A percentile compares a stretch with the other conserved stretches of the same genome.
Conservation (phyloP, 2,888 invertebrate genomes). For the Campoplex nolae region DNA sequence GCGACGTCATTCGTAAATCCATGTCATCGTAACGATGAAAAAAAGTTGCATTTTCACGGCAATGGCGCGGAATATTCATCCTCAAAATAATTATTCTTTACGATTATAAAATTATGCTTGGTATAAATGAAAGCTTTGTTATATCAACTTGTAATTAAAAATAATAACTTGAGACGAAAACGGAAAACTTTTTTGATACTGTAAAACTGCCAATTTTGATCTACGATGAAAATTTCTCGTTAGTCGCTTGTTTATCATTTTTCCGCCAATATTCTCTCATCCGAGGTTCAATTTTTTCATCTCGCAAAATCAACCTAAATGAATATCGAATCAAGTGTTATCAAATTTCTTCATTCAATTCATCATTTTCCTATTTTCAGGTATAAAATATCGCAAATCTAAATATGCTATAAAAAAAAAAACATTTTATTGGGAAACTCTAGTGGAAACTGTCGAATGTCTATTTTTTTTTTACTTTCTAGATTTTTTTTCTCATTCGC, state of each 20-base stretch:
- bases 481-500: background rate
- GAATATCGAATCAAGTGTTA: background rate
- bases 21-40: constrained; percentile 73
- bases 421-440: background rate
- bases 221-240: background rate
- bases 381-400: background rate
- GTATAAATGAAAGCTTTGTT: background rate
- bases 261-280: background rate
- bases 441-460: background rate
- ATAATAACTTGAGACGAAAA: background rate
- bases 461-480: background rate
- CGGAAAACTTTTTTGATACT: constrained; percentile 2
- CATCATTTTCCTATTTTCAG: background rate
- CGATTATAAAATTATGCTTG: background rate
- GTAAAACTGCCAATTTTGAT: constrained; percentile 53
- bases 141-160: background rate
- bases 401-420: background rate
- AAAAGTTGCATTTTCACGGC: constrained; percentile 72
- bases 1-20: constrained; percentile 70
- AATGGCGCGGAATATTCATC: constrained; percentile 72
- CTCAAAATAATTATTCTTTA: background rate
- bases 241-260: background rate
- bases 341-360: background rate
- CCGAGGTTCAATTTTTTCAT: background rate
- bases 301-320: no score